Base-by-base conservation (phyloP, 2,113 vertebrate genomes). In the Stegostoma tigrinum region DNA sequence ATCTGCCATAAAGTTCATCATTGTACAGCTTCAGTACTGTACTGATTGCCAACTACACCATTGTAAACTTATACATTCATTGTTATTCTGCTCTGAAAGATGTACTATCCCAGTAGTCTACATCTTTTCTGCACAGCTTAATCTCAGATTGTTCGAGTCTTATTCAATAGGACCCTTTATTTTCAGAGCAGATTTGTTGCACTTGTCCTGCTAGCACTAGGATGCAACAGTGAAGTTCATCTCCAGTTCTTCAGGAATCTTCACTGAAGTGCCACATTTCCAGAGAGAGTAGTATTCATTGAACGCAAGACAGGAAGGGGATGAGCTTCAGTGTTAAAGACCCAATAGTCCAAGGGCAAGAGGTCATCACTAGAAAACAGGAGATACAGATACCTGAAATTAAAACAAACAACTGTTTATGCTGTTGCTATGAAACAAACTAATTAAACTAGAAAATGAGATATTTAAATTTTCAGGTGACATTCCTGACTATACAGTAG, bases 241-340 rank as follows among this genome's bases (percentile, higher is more conserved):
- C 94, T 95, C 6, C 94, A 70, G 75, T 96, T 97, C 66, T 48
- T 68, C 72, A 96, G 96, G 96, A 96, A 96, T 85, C 97, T 98
- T 98, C 98, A 99, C 97, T 97, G 98, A 97, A 98, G 98, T 96
- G 98, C 98, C 97, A 98, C 98, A 95, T 98, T 99, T 97, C 98
- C 99, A 96, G 99, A 98, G 97, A 99, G 98, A 78, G 99, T 99
- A 97, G 98, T 98, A 97, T 99, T 99, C 96, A 98, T 98, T 97
- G 99, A 97, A 97, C 98, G 99, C 97, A 99, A 98, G 97, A 99
- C 98, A 4, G 99, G 99, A 96, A 99, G 97, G 27, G 99, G 98
- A 96, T 99, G 99, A 96, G 99, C 99, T 98, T 99, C 99, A 24
- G 99, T 99, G 97, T 99, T 99, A 97, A 99, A 99, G 96, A 99